Conservation (phyloP, 1,140 invertebrate genomes). For the Pachypsylla venusta region DNA sequence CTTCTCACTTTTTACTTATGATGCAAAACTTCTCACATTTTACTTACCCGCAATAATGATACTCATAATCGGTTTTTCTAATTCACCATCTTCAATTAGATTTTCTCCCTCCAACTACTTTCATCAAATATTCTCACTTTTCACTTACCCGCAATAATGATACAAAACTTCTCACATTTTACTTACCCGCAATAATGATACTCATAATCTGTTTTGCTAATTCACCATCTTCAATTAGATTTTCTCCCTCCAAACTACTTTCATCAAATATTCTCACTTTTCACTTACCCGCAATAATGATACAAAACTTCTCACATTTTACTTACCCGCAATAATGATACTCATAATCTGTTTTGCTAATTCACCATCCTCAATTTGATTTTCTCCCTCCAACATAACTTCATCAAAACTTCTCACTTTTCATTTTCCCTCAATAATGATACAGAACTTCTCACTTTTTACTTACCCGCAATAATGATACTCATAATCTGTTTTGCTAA, state of each 20-base stretch:
- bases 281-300: too few species aligned
- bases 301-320: too few species aligned
- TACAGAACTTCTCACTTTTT: too few species aligned
- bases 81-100: not conserved
- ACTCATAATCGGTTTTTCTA: not conserved
- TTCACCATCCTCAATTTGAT: not conserved
- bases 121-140: not conserved
- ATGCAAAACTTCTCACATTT: too few species aligned
- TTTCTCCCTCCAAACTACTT: constrained; percentile 1
- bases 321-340: not conserved
- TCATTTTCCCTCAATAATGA: too few species aligned
- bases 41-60: not conserved
- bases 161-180: too few species aligned
- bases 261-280: not conserved
- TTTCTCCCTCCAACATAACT: constrained; percentile 4
- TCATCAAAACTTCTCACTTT: not conserved
- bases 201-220: constrained; percentile 2
- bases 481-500: constrained; percentile 2
- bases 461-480: not conserved
- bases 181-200: not conserved
- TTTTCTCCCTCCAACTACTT: constrained; percentile 4
- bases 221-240: not conserved
- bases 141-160: too few species aligned
- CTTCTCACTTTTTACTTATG: too few species aligned
- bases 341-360: constrained; percentile 2